Percentiles rank a stretch among this genome's conserved stretches.
These are phyloP conservation scores for Drosophila subsilvestris DNA, from an alignment of 2,888 invertebrate genomes.

Conservation along the genomic window DNA sequence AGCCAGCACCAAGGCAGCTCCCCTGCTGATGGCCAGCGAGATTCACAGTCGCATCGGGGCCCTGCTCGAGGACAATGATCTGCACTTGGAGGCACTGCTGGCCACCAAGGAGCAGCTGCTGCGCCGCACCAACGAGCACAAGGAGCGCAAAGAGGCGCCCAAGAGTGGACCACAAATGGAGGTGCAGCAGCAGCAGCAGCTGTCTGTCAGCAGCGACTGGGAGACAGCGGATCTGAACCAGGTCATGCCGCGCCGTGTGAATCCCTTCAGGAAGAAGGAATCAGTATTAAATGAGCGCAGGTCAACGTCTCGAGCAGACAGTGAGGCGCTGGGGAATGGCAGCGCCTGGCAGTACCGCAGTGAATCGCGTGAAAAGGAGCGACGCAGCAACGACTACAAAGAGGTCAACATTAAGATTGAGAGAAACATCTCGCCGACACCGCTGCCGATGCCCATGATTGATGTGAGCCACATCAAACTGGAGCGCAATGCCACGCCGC, in stretches of 20 bases:
- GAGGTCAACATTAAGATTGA: slow-evolving; percentile 55
- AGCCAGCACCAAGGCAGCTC: slow-evolving; percentile 3
- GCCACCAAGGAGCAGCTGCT: slow-evolving; percentile 64
- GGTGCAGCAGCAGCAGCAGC: background rate
- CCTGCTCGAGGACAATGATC: slow-evolving; percentile 76
- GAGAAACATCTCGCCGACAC: slow-evolving; percentile 54
- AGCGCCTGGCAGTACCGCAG: slow-evolving; percentile 4
- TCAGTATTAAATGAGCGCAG: slow-evolving; percentile 58
- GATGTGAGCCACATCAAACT: slow-evolving; percentile 53
- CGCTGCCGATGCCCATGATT: slow-evolving; percentile 33
- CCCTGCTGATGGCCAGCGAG: slow-evolving; percentile 62
- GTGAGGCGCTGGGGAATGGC: slow-evolving; percentile 37
- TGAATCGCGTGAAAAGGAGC: background rate
- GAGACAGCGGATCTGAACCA: slow-evolving; percentile 5
- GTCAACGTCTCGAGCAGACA: slow-evolving; percentile 15
- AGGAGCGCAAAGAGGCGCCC: slow-evolving; percentile 48
- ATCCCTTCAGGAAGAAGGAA: slow-evolving; percentile 65
- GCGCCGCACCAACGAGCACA: slow-evolving; percentile 68
- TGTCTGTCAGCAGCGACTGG: background rate
- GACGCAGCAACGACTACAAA: slow-evolving; percentile 25
- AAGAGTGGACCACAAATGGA: background rate
- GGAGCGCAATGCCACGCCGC: slow-evolving; percentile 57
- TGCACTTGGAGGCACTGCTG: slow-evolving; percentile 69
- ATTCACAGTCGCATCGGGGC: slow-evolving; percentile 80
- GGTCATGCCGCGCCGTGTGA: slow-evolving; percentile 22